These are phyloP conservation scores for Arctocebus calabarensis DNA, from an alignment of 2,797 vertebrate species.

Conservation along the genomic window DNA sequence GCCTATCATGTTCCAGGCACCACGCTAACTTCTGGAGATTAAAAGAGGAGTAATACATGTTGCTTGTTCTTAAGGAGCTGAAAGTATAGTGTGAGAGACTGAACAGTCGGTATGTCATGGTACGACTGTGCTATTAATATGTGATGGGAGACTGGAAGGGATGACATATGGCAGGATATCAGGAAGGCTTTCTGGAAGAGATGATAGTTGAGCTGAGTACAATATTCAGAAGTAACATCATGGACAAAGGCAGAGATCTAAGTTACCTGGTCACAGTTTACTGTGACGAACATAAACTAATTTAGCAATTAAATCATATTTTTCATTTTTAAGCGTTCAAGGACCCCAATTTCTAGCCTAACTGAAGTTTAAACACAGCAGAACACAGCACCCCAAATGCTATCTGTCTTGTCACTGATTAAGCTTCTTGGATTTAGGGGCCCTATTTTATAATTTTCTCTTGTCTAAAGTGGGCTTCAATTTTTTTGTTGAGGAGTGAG, in stretches of 20 bases:
- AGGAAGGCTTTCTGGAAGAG: slow-evolving; percentile 34
- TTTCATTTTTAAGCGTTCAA: slow-evolving; percentile 14
- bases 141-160: accelerated
- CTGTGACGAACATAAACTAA: background rate
- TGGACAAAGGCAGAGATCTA: background rate
- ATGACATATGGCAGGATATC: background rate
- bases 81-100: background rate
- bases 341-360: background rate
- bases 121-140: background rate
- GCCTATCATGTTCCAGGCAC: background rate
- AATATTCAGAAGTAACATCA: background rate
- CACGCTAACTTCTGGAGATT: background rate
- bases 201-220: background rate
- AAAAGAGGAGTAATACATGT: background rate
- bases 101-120: background rate
- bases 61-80: background rate
- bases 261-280: background rate
- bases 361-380: background rate
- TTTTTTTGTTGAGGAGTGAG: slow-evolving; percentile 74
- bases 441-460: slow-evolving; percentile 27
- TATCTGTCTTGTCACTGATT: background rate
- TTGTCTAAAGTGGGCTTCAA: slow-evolving; percentile 48
- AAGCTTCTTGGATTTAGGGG: background rate
- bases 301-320: background rate
- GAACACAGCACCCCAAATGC: background rate